Conservation (phyloP, 2,113 vertebrate genomes). For the Nibea coibor region DNA sequence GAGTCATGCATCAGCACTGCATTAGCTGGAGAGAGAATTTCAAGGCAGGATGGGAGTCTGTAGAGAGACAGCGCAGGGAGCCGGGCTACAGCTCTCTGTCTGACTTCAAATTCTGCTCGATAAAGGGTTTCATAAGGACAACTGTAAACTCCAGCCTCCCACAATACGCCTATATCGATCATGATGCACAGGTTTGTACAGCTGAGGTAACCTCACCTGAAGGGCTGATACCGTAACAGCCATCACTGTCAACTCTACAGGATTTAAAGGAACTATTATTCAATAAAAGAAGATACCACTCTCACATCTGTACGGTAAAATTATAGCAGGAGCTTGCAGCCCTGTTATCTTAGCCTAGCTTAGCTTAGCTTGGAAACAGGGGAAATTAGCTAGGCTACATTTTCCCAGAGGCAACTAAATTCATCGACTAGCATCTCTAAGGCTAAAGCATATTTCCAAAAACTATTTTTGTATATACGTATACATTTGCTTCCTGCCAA, state of each 20-base stretch:
- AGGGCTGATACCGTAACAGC: neutral
- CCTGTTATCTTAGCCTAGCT: neutral
- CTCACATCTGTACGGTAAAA: neutral
- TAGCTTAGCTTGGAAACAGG: neutral
- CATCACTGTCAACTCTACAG: neutral
- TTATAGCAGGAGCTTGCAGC: too few species aligned
- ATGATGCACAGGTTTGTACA: neutral
- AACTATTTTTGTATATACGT: too few species aligned
- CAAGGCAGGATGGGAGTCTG: constrained; percentile 40
- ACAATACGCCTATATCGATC: neutral
- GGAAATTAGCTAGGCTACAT: too few species aligned
- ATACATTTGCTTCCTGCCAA: too few species aligned
- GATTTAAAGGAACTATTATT: neutral
- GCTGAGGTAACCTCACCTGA: neutral
- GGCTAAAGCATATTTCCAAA: too few species aligned
- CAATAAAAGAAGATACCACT: neutral
- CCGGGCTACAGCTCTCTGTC: constrained; percentile 17
- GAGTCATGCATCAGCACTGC: constrained; percentile 63
- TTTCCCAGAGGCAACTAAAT: too few species aligned
- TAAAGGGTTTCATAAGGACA: constrained; percentile 37
- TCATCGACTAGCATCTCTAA: too few species aligned
- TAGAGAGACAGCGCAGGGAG: constrained; percentile 24
- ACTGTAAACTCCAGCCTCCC: neutral
- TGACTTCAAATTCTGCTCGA: constrained; percentile 46
- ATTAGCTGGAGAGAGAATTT: constrained; percentile 53